Conservation (phyloP, 2,888 invertebrate genomes). For the Buathra laborator region DNA sequence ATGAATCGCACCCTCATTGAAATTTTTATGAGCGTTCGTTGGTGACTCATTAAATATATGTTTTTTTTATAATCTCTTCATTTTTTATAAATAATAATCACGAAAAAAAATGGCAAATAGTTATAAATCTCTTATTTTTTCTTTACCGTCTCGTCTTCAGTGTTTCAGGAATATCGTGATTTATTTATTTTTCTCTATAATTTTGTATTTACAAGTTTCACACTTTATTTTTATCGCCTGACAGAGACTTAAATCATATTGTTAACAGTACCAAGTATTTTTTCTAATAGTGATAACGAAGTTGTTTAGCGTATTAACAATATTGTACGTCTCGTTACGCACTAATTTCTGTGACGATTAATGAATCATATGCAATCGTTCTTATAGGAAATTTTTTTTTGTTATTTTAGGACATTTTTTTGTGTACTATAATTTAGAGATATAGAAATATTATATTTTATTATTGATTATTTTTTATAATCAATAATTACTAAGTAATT, state of each 20-base stretch:
- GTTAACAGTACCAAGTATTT: too few species aligned
- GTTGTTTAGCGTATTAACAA: background rate
- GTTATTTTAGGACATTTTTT: too few species aligned
- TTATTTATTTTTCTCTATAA: background rate
- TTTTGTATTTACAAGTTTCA: background rate
- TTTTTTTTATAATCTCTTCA: background rate
- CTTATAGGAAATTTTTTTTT: too few species aligned
- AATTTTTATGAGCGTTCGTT: background rate
- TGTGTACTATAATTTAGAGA: too few species aligned
- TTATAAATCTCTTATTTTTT: background rate
- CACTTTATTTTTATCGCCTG: slow-evolving; percentile 2
- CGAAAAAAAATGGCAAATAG: background rate
- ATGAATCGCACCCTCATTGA: background rate
- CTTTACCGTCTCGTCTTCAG: background rate
- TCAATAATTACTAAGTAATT: too few species aligned
- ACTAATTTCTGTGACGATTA: too few species aligned
- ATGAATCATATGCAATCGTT: too few species aligned
- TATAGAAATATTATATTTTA: too few species aligned
- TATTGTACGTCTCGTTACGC: too few species aligned
- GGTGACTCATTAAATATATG: background rate
- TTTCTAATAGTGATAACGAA: background rate
- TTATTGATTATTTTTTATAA: too few species aligned
- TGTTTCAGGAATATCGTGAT: background rate
- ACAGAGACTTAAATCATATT: too few species aligned
- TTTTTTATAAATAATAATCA: background rate